phyloP scores from a whole-genome alignment of 2,888 invertebrate species.

The Euplagia quadripunctaria region DNA sequence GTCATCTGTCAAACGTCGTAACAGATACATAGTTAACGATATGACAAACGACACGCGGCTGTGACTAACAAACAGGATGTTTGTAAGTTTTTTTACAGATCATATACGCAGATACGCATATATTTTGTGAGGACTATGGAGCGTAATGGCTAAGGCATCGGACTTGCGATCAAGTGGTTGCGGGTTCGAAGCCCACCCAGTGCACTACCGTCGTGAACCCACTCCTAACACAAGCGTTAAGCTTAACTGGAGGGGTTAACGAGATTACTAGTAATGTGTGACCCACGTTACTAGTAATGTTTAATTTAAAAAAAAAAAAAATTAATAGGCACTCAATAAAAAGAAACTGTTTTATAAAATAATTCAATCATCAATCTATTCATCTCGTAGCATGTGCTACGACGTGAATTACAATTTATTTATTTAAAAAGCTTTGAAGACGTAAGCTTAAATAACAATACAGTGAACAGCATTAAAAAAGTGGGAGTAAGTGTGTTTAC shows the following conservation, averaged over 20 bases:
- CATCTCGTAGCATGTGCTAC: constrained; percentile 2
- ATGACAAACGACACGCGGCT: constrained; percentile 9
- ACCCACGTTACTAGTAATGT: too few species aligned
- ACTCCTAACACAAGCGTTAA: too few species aligned
- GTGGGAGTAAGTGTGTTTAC: background rate
- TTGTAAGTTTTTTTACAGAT: constrained; percentile 17
- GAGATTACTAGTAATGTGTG: too few species aligned
- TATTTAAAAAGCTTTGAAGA: too few species aligned
- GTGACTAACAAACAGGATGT: constrained; percentile 38
- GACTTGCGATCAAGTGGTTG: too few species aligned
- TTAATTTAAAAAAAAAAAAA: too few species aligned
- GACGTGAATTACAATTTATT: background rate
- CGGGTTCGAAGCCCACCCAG: too few species aligned
- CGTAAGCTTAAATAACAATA: too few species aligned
- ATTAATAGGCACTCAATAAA: background rate
- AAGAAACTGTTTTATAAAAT: background rate
- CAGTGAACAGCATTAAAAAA: too few species aligned
- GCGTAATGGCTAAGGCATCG: background rate
- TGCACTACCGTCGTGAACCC: too few species aligned
- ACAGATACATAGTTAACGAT: constrained; percentile 3
- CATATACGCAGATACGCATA: background rate
- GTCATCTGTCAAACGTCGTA: constrained; percentile 23
- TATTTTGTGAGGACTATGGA: background rate
- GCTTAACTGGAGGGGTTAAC: too few species aligned
- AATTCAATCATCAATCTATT: background rate